Conservation (phyloP, 1,140 invertebrate genomes). For the Amyelois transitella region DNA sequence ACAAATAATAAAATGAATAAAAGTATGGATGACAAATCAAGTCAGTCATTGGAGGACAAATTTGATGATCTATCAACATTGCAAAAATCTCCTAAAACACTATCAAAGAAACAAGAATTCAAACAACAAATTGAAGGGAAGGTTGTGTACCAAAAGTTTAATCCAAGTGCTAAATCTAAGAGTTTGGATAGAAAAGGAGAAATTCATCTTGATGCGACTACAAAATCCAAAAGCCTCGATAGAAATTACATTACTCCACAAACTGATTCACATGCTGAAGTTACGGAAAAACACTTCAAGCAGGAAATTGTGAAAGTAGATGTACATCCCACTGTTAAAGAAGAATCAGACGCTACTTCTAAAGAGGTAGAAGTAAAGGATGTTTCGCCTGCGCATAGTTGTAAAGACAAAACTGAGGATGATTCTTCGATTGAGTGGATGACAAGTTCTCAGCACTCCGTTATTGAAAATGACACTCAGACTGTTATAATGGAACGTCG, state of each 20-base stretch:
- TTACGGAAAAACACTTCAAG: slow-evolving; percentile 53
- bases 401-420: slow-evolving; percentile 63
- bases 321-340: slow-evolving; percentile 52
- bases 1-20: slow-evolving; percentile 74
- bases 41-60: slow-evolving; percentile 76
- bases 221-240: slow-evolving; percentile 78
- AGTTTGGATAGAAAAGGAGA: slow-evolving; percentile 75
- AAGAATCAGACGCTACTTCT: slow-evolving; percentile 54
- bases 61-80: slow-evolving; percentile 73
- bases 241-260: slow-evolving; percentile 67
- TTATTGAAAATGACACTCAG: slow-evolving; percentile 76
- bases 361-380: slow-evolving; percentile 59
- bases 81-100: slow-evolving; percentile 76
- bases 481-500: slow-evolving; percentile 77
- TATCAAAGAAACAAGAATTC: slow-evolving; percentile 77
- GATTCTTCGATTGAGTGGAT: slow-evolving; percentile 68
- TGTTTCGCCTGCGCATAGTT: slow-evolving; percentile 51
- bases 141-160: slow-evolving; percentile 73
- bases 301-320: slow-evolving; percentile 72
- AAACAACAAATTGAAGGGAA: slow-evolving; percentile 78
- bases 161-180: slow-evolving; percentile 75
- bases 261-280: slow-evolving; percentile 31
- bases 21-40: slow-evolving; percentile 76
- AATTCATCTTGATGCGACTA: slow-evolving; percentile 71
- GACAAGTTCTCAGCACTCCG: slow-evolving; percentile 59